Base-by-base conservation (phyloP, 1,140 invertebrate species). In the Drosophila sp. region DNA sequence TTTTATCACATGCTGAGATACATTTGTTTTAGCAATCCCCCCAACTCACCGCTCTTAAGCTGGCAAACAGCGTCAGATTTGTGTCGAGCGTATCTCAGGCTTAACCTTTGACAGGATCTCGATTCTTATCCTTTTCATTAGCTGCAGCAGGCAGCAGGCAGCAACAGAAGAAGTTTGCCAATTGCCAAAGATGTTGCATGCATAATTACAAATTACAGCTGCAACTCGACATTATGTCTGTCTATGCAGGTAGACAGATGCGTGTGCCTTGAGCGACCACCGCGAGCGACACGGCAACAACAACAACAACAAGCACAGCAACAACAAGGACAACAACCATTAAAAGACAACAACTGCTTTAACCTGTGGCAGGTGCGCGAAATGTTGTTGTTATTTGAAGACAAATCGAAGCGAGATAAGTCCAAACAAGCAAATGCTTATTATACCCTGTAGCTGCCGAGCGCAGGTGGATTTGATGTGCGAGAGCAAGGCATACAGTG, bases 321-420 rank as follows among this genome's bases (percentile, higher is more conserved):
- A n/a, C n/a, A 27, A 38, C 14, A 16, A 16, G 25, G 32, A 54
- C 16, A 51, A 46, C 48, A 66, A 34, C 34, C 48, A 54, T 5
- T 13, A 25, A 45, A 58, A 5, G 51, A 13, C 16, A 40, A 51
- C 27, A 45, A 69, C 27, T 53, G 63, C 58, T 11, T 34, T 13
- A 72, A 66, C n/a, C 14, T 59, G 67, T 32, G 81, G 82, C 81
- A 84, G 81, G 81, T 84, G 82, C 78, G 74, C 82, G 78, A 86
- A 78, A 71, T 80, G 75, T 83, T 74, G 62, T 57, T 84, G 69
- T 65, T 78, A 69, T 34, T 32, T 63, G 76, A 66, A 66, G 59
- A 71, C 69, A 65, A 86, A 80, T 77, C 69, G 77, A 71, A 74
- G 46, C 56, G 45, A 64, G 59, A 36, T 41, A 43, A 58, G 25